phyloP scores from a whole-genome alignment of 2,113 vertebrate genomes.

The Donacobius atricapilla region DNA sequence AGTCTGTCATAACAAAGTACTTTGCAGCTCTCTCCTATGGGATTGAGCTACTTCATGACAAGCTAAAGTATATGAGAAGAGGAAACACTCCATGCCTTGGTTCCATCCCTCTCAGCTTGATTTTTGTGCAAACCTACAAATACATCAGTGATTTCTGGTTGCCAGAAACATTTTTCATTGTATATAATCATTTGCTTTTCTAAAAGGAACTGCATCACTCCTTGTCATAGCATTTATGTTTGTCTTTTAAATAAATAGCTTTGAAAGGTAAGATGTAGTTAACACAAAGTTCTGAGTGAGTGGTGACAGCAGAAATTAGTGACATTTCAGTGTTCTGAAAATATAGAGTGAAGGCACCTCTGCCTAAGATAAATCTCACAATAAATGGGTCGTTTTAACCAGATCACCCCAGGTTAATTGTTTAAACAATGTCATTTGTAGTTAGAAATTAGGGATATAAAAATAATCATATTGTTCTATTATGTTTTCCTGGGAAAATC shows the following conservation, averaged over 20 bases:
- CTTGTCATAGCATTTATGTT: not conserved
- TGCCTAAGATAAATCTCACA: not conserved
- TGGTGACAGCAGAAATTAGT: not conserved
- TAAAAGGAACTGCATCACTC: not conserved
- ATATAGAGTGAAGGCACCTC: not conserved
- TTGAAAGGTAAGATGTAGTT: not conserved
- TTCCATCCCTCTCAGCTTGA: not conserved
- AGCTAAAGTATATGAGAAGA: not conserved
- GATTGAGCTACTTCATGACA: not conserved
- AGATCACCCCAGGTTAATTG: not conserved
- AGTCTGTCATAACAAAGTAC: not conserved
- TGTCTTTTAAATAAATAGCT: not conserved
- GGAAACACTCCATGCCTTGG: not conserved
- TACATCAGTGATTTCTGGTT: not conserved
- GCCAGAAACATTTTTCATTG: not conserved
- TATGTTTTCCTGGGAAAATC: not conserved
- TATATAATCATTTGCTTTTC: not conserved
- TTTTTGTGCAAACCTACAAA: not conserved
- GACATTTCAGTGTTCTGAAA: not conserved
- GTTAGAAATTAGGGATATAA: not conserved
- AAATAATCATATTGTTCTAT: not conserved
- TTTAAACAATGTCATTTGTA: not conserved
- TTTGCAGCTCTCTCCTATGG: not conserved
- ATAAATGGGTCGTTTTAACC: not conserved
- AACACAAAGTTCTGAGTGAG: not conserved